These are phyloP conservation scores for Sciaenops ocellatus DNA, from an alignment of 2,797 vertebrate species.

Conservation along the genomic window DNA sequence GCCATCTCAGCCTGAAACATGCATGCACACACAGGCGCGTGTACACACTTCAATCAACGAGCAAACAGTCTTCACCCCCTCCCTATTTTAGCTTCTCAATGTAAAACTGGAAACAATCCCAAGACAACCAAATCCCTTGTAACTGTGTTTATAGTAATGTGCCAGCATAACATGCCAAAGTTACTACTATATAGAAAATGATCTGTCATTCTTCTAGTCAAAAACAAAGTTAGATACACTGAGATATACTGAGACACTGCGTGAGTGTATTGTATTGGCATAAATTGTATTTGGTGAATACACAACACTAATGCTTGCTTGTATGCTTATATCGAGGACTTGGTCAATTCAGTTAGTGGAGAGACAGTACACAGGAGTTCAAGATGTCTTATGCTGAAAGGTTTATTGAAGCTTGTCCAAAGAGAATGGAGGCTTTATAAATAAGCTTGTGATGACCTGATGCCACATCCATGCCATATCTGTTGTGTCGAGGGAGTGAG, in stretches of 20 bases:
- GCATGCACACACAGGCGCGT: constrained; percentile 21
- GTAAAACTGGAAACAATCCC: neutral
- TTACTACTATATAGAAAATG: neutral
- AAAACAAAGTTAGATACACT: neutral
- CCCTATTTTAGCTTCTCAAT: neutral
- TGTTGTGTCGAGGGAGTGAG: too few relatives aligned
- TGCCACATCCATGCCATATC: too few relatives aligned
- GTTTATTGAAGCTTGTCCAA: too few relatives aligned
- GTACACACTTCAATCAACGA: constrained; percentile 5
- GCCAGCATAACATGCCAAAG: neutral
- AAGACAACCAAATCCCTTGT: neutral
- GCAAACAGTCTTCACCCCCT: constrained; percentile 1
- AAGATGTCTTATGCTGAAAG: too few relatives aligned
- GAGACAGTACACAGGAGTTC: too few relatives aligned
- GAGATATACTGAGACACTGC: too few relatives aligned
- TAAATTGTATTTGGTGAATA: too few relatives aligned
- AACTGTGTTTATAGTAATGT: neutral
- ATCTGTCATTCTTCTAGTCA: neutral
- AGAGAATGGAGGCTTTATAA: too few relatives aligned
- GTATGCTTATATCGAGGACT: neutral
- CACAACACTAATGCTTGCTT: neutral
- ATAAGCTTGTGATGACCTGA: too few relatives aligned
- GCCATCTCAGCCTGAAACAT: constrained; percentile 23
- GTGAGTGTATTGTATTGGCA: neutral
- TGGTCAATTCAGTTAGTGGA: too few relatives aligned